Conservation (phyloP, 2,113 vertebrate species). For the Orthonyx spaldingii region DNA sequence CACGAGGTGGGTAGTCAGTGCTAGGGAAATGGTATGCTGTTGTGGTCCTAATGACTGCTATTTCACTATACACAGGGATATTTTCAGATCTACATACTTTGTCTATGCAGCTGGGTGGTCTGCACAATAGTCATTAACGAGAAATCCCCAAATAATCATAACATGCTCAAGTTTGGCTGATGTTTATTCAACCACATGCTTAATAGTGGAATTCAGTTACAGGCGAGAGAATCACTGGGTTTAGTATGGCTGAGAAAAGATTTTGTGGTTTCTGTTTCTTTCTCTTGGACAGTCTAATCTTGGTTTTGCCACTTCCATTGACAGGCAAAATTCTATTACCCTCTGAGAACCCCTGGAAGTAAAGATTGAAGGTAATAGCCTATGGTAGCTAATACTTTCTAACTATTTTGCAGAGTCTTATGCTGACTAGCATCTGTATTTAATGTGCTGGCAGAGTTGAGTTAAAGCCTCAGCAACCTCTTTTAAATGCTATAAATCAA, state of each 20-base stretch:
- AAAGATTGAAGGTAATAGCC: not conserved
- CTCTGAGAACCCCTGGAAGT: not conserved
- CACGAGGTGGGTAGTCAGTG: not conserved
- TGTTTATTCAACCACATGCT: constrained; percentile 3
- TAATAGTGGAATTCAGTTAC: constrained; percentile 1
- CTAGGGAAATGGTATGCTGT: not conserved
- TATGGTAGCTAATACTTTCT: not conserved
- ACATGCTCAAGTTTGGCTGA: not conserved
- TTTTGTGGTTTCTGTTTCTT: not conserved
- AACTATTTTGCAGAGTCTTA: not conserved
- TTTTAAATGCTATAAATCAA: constrained; percentile 8
- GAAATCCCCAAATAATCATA: constrained; percentile 52
- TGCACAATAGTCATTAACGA: constrained; percentile 15
- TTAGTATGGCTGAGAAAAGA: not conserved
- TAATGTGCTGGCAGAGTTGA: not conserved
- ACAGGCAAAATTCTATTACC: not conserved
- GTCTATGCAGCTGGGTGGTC: constrained; percentile 43
- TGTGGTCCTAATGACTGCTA: not conserved
- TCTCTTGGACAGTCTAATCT: not conserved
- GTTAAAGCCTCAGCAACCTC: not conserved
- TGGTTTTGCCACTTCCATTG: not conserved
- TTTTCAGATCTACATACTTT: constrained; percentile 31
- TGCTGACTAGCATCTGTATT: not conserved
- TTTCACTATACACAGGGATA: not conserved
- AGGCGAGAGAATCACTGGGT: not conserved